phyloP scores from a whole-genome alignment of 2,888 invertebrate genomes.

The Kryphioiulus occultus region DNA sequence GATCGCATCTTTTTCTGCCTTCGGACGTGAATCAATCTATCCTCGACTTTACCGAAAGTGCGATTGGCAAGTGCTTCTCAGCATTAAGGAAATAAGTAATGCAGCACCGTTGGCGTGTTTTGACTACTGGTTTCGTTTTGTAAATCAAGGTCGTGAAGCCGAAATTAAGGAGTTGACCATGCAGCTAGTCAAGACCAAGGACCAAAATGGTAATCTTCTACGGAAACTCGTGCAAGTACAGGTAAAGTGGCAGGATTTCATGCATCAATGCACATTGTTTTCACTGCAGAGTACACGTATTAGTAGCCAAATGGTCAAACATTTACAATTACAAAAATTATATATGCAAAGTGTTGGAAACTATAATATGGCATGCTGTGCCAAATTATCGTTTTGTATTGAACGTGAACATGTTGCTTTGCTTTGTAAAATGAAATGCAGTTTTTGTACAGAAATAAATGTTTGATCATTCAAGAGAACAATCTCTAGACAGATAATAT shows the following conservation, averaged over 20 bases:
- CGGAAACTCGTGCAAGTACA: neutral
- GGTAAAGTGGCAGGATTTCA: neutral
- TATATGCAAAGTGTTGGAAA: too few relatives aligned
- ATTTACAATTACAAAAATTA: too few relatives aligned
- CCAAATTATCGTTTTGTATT: too few relatives aligned
- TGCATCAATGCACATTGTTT: neutral
- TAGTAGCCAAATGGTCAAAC: too few relatives aligned
- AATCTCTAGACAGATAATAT: too few relatives aligned
- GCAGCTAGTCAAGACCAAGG: neutral
- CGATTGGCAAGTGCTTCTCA: neutral
- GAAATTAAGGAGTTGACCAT: neutral
- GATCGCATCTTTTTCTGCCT: neutral
- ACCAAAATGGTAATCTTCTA: neutral
- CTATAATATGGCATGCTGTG: too few relatives aligned
- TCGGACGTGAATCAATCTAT: slow-evolving; percentile 41
- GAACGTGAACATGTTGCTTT: too few relatives aligned
- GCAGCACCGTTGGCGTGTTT: neutral
- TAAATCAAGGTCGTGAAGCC: slow-evolving; percentile 2
- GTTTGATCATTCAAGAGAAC: too few relatives aligned
- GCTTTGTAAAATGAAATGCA: too few relatives aligned
- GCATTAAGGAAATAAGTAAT: neutral
- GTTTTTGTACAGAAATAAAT: too few relatives aligned
- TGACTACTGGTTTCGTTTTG: neutral
- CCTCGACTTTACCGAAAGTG: slow-evolving; percentile 29
- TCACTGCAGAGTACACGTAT: too few relatives aligned